These are phyloP conservation scores for Pachyramphus minor DNA, from an alignment of 2,113 vertebrate genomes.

Conservation along the genomic window DNA sequence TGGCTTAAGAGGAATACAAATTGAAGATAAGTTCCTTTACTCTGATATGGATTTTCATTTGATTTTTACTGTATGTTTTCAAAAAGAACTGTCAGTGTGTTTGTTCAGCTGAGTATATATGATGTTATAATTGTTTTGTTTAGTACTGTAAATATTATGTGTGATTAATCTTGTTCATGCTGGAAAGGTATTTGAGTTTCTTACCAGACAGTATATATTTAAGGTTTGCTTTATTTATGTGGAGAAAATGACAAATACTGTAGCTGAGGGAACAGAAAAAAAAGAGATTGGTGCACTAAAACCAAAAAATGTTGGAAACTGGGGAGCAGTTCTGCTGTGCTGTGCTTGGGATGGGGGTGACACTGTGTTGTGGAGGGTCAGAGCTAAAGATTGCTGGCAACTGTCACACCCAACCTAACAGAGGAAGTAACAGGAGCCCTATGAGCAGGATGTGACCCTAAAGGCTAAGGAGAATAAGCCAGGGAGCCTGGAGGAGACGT, in stretches of 20 bases:
- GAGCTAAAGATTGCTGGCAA: slow-evolving; percentile 16
- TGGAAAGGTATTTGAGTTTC: slow-evolving; percentile 4
- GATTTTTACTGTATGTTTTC: slow-evolving; percentile 16
- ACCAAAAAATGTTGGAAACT: neutral
- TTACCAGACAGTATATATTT: slow-evolving; percentile 27
- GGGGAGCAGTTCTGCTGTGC: neutral
- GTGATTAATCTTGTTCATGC: slow-evolving; percentile 26
- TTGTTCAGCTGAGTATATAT: slow-evolving; percentile 57
- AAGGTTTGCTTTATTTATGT: slow-evolving; percentile 45
- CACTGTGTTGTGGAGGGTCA: neutral
- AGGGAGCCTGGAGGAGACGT: slow-evolving; percentile 38
- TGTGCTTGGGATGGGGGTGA: neutral
- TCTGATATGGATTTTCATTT: neutral
- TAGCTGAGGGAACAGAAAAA: neutral
- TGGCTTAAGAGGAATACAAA: slow-evolving; percentile 13
- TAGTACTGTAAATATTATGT: slow-evolving; percentile 49
- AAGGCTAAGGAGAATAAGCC: slow-evolving; percentile 58
- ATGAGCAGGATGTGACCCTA: slow-evolving; percentile 54
- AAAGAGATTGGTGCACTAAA: neutral
- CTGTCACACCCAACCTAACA: slow-evolving; percentile 34
- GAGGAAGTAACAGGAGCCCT: neutral
- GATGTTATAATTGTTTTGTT: slow-evolving; percentile 64
- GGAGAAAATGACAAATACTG: slow-evolving; percentile 13
- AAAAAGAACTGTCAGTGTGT: slow-evolving; percentile 32
- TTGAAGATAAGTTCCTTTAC: neutral